Conservation (phyloP, 2,888 invertebrate species). For the Protonemura montana region DNA sequence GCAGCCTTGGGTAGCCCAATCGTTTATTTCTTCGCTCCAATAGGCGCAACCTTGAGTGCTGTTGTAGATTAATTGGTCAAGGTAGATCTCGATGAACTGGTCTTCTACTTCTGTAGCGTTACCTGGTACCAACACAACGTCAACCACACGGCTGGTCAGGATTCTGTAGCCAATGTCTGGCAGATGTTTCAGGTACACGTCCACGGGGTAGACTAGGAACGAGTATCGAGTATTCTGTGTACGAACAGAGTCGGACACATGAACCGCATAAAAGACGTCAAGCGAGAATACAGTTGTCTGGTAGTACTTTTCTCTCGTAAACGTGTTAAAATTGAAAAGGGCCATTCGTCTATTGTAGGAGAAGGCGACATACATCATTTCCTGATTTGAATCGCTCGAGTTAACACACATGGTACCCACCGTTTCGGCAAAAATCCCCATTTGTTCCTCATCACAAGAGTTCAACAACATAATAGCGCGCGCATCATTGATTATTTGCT, state of each 20-base stretch:
- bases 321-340: not conserved
- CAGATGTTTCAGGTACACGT: not conserved
- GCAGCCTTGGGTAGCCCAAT: not conserved
- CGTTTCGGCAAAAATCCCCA: not conserved
- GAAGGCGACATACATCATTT: not conserved
- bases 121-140: not conserved
- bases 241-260: not conserved
- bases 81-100: not conserved
- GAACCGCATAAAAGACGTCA: not conserved
- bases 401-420: not conserved
- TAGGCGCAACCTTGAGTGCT: not conserved
- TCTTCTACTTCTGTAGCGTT: not conserved
- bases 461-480: not conserved
- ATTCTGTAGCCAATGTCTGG: not conserved
- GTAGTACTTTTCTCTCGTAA: not conserved
- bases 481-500: not conserved
- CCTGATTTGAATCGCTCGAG: not conserved
- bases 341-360: not conserved
- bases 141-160: not conserved
- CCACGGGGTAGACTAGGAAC: not conserved
- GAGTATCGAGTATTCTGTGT: not conserved
- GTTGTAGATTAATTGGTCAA: not conserved
- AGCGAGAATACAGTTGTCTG: not conserved
- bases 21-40: not conserved
- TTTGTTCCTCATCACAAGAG: not conserved